phyloP scores from a whole-genome alignment of 1,140 invertebrate genomes.

The Cyphomyrmex costatus region DNA sequence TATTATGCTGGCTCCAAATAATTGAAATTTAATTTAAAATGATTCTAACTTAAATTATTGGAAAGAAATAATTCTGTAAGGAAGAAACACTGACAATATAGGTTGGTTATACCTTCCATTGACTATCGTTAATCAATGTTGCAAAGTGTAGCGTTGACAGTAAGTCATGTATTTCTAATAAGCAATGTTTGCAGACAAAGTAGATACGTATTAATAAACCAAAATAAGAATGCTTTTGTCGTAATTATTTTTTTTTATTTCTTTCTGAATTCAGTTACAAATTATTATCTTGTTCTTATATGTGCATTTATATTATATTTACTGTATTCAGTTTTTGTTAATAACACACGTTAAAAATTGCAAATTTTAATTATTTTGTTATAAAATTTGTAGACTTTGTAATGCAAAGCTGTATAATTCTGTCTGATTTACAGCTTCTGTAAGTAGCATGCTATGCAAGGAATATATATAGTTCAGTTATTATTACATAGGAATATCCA shows the following conservation, averaged over 20 bases:
- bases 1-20: background rate
- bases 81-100: background rate
- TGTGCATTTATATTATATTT: background rate
- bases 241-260: background rate
- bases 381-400: conserved; percentile 13
- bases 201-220: background rate
- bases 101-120: background rate
- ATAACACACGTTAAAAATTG: background rate
- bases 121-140: conserved; percentile 44
- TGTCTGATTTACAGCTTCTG: conserved; percentile 77
- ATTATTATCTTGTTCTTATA: background rate
- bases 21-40: conserved; percentile 14
- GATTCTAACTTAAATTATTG: background rate
- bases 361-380: background rate
- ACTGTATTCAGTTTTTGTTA: background rate
- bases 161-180: conserved; percentile 16
- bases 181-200: conserved; percentile 6
- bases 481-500: conserved; percentile 74
- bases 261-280: background rate
- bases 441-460: conserved; percentile 68
- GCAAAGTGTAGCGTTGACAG: conserved; percentile 13
- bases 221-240: background rate
- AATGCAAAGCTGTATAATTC: background rate
- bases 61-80: background rate
- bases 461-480: conserved; percentile 53